phyloP scores from a whole-genome alignment of 2,888 invertebrate genomes.

The Arrhopalites spinosus region DNA sequence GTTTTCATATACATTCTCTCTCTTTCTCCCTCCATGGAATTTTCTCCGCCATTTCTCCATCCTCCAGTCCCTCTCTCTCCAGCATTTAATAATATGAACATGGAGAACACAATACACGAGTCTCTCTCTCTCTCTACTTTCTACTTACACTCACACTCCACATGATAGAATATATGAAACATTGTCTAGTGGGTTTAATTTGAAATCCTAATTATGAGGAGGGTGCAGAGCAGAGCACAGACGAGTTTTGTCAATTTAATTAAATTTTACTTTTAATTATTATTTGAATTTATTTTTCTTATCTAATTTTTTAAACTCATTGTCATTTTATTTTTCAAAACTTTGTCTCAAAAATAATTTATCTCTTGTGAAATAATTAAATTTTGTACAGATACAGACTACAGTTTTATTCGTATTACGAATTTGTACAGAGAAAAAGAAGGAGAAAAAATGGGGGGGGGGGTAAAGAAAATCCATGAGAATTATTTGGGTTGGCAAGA shows the following conservation, averaged over 20 bases:
- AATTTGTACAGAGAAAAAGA: no score
- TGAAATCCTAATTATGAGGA: slow-evolving; percentile 14
- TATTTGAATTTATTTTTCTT: slow-evolving; percentile 27
- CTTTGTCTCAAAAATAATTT: no score
- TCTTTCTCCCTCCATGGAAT: background rate
- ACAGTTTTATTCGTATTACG: no score
- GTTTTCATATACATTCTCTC: background rate
- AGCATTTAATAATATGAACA: background rate
- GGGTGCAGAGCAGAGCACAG: slow-evolving; percentile 13
- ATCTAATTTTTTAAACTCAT: background rate
- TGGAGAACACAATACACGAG: background rate
- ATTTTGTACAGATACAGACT: no score
- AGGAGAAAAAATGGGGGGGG: no score
- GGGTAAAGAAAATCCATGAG: no score
- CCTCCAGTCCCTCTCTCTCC: background rate
- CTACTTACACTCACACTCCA: background rate
- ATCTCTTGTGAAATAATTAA: no score
- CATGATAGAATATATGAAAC: background rate
- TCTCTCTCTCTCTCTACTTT: background rate
- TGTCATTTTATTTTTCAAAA: no score
- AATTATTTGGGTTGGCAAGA: background rate
- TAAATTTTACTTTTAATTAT: slow-evolving; percentile 19
- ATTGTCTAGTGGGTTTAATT: background rate
- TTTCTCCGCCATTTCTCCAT: background rate
- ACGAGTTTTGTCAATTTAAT: slow-evolving; percentile 32